Evolutionary conservation across 2,113 vertebrate species (phyloP), one percentile per base, ranked within the genome.

Genomic region (Bubo scandiacus): DNA sequence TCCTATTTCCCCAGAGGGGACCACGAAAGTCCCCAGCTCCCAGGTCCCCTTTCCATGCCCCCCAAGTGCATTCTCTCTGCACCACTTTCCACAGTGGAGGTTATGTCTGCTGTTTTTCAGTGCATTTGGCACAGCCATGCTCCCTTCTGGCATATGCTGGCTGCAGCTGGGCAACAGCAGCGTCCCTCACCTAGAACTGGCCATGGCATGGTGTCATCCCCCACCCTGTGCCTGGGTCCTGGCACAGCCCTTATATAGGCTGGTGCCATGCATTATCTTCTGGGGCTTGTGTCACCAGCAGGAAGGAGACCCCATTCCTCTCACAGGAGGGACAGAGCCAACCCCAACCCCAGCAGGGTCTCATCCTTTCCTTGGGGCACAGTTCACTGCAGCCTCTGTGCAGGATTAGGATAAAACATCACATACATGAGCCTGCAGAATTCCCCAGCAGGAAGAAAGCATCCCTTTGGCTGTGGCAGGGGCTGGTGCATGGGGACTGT

Each of bases 51-150:
- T 78, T 57, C 61, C 3, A 1, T 42, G 23, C 4, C 6, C 29
- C 23, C 5, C 11, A 82, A 26, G 23, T 43, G 42, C 9, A 19
- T 36, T 3, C 5, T 78, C 27, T 74, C 43, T 74, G 42, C 26
- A 36, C 15, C 29, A 25, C 8, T 34, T 81, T n/a, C 30, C 30
- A 6, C 25, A 42, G 30, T 18, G 11, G 13, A 47, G 21, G 9
- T 34, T n/a, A 6, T 55, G 11, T 29, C 58, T 0, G 0, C 23
- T 42, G 25, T 0, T 58, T 84, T 73, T 86, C 2, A 2, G 29
- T 2, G 1, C 2, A 10, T 55, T 52, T 71, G 51, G 17, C 7
- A 14, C 49, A 78, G 22, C 21, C 18, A 3, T 0, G 0, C n/a
- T 52, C 18, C 43, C 40, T 59, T 23, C 68, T 91, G 25, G 30